phyloP scores from a whole-genome alignment of 2,888 invertebrate species.

The Hirtodrosophila duncani region DNA sequence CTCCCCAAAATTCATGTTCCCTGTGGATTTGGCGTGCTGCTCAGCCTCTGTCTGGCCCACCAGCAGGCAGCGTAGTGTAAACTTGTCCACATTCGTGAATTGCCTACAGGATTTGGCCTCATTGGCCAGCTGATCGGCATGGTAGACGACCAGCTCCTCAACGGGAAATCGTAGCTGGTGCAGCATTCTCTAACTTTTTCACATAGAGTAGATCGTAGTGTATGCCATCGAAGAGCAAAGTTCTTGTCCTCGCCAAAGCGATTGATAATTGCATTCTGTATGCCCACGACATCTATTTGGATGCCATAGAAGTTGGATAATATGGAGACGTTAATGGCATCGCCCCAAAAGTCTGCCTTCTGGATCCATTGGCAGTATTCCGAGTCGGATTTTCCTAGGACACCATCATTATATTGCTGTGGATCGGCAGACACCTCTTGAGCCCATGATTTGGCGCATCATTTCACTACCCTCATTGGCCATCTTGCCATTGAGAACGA shows the following conservation, averaged over 20 bases:
- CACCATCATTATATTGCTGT: conserved; percentile 89
- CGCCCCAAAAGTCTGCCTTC: conserved; percentile 94
- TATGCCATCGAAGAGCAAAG: conserved; percentile 94
- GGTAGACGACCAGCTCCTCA: conserved; percentile 85
- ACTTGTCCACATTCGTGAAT: conserved; percentile 93
- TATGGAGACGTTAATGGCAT: conserved; percentile 95
- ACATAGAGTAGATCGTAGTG: conserved; percentile 96
- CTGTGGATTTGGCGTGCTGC: conserved; percentile 90
- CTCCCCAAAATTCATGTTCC: conserved; percentile 90
- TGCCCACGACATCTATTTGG: conserved; percentile 96
- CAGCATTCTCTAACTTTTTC: conserved; percentile 87
- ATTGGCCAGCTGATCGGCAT: conserved; percentile 90
- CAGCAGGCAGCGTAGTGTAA: conserved; percentile 89
- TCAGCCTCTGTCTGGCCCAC: conserved; percentile 90
- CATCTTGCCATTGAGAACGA: conserved; percentile 85
- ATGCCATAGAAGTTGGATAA: conserved; percentile 91
- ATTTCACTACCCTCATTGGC: conserved; percentile 85
- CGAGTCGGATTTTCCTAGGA: conserved; percentile 89
- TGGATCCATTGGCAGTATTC: conserved; percentile 95
- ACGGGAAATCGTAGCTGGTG: conserved; percentile 89
- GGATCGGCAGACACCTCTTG: conserved; percentile 87
- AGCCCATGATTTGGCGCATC: conserved; percentile 93
- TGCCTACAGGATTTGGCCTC: conserved; percentile 94
- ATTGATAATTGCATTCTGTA: conserved; percentile 92
- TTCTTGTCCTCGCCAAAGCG: conserved; percentile 95